Percentiles rank a stretch among this genome's conserved stretches.
Evolutionary conservation across 2,797 vertebrate genomes (phyloP).

Genomic region (Eospalax fontanierii): DNA sequence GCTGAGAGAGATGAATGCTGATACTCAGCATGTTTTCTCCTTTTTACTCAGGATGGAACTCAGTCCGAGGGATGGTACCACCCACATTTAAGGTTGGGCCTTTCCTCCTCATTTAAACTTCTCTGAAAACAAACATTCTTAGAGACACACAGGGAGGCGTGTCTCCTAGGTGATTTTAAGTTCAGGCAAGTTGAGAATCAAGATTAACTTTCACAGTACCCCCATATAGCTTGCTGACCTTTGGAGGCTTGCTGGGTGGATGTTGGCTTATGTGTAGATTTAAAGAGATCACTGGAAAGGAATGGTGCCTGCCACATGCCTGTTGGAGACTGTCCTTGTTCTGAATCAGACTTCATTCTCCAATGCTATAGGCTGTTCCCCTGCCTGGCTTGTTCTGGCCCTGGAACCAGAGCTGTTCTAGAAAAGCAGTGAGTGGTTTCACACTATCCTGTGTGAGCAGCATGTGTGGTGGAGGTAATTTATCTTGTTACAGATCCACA

Average conservation of each 20-base stretch:
- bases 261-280: constrained; percentile 4
- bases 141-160: background rate
- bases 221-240: background rate
- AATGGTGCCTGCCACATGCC: no score
- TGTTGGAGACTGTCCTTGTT: background rate
- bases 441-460: no score
- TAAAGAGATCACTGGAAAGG: background rate
- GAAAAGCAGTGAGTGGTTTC: no score
- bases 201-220: background rate
- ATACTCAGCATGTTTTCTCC: background rate
- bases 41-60: background rate
- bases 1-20: background rate
- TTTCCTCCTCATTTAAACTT: background rate
- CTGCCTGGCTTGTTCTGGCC: no score
- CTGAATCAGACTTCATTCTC: constrained; percentile 38
- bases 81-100: background rate
- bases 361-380: background rate
- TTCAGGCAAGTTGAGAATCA: background rate
- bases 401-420: no score
- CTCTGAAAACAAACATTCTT: background rate
- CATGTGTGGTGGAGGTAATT: no score
- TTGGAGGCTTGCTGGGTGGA: constrained; percentile 16
- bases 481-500: no score
- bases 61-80: background rate
- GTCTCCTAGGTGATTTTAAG: background rate